These are phyloP conservation scores for Chiroxiphia lanceolata DNA, from an alignment of 2,797 vertebrate genomes.

Conservation along the genomic window DNA sequence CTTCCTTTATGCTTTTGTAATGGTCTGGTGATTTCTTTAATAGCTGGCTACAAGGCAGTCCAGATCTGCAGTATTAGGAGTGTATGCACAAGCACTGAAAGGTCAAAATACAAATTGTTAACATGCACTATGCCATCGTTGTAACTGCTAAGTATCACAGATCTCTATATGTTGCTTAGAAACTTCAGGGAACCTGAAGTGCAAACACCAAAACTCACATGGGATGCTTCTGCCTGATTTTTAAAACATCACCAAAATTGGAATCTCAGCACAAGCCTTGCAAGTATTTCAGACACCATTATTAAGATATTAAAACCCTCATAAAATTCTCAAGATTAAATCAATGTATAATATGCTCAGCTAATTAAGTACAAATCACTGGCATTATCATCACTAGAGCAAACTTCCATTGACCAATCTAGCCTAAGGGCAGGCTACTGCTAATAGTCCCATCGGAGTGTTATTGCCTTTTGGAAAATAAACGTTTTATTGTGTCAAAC, in stretches of 20 bases:
- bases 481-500: not conserved
- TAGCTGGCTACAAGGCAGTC: not conserved
- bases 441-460: not conserved
- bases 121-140: not conserved
- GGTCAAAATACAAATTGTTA: not conserved
- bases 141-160: not conserved
- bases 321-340: not conserved
- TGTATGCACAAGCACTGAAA: not conserved
- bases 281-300: not conserved
- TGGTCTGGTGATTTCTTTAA: constrained; percentile 43
- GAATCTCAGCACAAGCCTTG: not conserved
- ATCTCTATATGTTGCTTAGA: not conserved
- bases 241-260: not conserved
- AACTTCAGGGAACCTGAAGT: not conserved
- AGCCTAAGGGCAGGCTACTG: not conserved
- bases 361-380: constrained; percentile 13
- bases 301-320: not conserved
- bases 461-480: not conserved
- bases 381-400: not conserved
- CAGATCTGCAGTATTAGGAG: not conserved
- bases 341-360: not conserved
- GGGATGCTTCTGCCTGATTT: not conserved
- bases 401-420: not conserved
- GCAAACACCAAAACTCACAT: not conserved
- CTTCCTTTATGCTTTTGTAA: constrained; percentile 16